Percentiles rank a stretch among this genome's conserved stretches.
Conservation (phyloP, 92 coral and sea anemone species). For the Galaxea fascicularis region DNA sequence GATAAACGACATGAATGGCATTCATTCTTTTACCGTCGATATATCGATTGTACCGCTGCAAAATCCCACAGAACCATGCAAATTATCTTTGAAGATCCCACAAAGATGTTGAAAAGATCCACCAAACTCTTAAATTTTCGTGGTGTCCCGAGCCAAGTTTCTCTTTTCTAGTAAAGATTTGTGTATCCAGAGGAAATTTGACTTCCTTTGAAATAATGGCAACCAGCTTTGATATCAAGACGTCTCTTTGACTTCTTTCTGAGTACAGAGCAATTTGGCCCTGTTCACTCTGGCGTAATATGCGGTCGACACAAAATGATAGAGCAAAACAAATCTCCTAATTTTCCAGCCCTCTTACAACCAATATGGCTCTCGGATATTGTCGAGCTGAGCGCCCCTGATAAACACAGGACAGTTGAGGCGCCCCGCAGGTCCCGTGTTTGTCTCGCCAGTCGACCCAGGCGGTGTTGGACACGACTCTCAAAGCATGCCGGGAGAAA, state of each 20-base stretch:
- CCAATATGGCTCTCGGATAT: slow-evolving; percentile 95
- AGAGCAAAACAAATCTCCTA: slow-evolving; percentile 59
- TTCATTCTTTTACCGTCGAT: slow-evolving; percentile 51
- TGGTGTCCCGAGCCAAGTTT: slow-evolving; percentile 11
- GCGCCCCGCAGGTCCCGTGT: slow-evolving; percentile 87
- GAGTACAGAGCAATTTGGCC: slow-evolving; percentile 22
- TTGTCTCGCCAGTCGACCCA: not conserved
- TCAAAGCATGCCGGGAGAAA: no score
- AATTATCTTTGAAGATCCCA: slow-evolving; percentile 15
- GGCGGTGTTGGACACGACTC: no score
- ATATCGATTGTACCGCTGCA: slow-evolving; percentile 21
- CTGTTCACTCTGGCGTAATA: slow-evolving; percentile 54
- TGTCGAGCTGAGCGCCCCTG: slow-evolving; percentile 72
- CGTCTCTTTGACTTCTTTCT: slow-evolving; percentile 13
- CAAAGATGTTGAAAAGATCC: slow-evolving; percentile 25
- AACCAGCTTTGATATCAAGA: not conserved
- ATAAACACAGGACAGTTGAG: slow-evolving; percentile 66
- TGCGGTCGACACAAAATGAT: slow-evolving; percentile 49
- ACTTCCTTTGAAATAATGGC: slow-evolving; percentile 1
- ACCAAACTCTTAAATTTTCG: slow-evolving; percentile 8
- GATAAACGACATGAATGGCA: slow-evolving; percentile 37
- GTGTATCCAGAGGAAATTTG: slow-evolving; percentile 36
- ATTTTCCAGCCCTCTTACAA: slow-evolving; percentile 77
- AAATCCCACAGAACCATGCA: slow-evolving; percentile 17
- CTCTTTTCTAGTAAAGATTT: not conserved